Base-by-base conservation (phyloP, 30 jellyfish, hydroid and myxozoan species). In the Chironex yamaguchii region DNA sequence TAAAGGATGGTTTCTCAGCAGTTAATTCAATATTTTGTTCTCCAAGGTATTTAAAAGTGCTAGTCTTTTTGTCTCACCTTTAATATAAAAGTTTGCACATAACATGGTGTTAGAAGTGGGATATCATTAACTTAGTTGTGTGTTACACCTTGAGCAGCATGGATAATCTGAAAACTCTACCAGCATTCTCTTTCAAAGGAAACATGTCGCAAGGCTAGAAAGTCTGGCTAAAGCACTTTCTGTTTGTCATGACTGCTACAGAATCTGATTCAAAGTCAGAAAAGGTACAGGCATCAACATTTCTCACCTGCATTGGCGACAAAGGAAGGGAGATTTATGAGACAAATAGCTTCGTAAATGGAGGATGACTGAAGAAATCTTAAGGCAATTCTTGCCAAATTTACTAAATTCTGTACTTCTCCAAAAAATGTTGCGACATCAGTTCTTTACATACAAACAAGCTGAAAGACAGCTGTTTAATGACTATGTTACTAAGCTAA, bases 181-280 rank as follows among this genome's bases (percentile, higher is more conserved):
- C 79, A 58, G 49, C 90, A 48, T 78, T 78, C 62, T 78, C 90
- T 25, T 52, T 78, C 69, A 82, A 62, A 27, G 73, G 73, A 63
- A 80, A 80, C 64, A 26, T 80, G 29, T 63, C 91, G 22, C 85
- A 80, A 31, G 84, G 91, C 0, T 80, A 83, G 91, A 80, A 80
- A 53, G 50, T 30, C 52, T 69, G 71, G 93, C 52, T 70, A 12
- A n/a, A 50, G 67, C 88, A 68, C 62, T 69, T 83, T 36, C 86
- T 65, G 29, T 67, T 82, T 71, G 71, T 84, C 48, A 22, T 84
- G 20, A 31, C 80, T 20, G 83, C 89, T 49, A 84, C 94, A 0
- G 94, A 70, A 84, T 71, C 94, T 29, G 94, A 84, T 84, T 82
- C 17, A 22, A 82, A 84, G 83, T 36, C 94, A 21, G 94, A 71